Base-by-base conservation (phyloP, 2,888 invertebrate genomes). In the Thera obeliscata region DNA sequence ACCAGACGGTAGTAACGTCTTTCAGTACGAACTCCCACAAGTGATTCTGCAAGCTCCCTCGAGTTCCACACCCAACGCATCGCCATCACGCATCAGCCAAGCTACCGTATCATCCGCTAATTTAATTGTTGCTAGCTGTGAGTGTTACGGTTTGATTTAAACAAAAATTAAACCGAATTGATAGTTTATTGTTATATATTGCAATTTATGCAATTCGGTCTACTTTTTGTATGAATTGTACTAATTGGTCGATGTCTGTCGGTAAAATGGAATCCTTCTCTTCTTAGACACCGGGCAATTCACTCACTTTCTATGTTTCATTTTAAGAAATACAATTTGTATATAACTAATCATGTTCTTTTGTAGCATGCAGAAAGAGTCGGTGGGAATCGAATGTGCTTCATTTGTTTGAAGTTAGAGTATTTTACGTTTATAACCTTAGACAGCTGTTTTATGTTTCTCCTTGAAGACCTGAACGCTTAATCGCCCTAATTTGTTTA, bases 41-140 rank as follows among this genome's bases (percentile, higher is more conserved):
- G 95, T 96, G 95, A 95, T 96, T 92, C 95, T 96, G 94, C 95
- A 96, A 95, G 95, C 96, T 94, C 95, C 95, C 94, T 95, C 95
- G 89, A 95, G 94, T 94, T 86, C 91, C 88, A 90, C 91, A 87
- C 93, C 90, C 87, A 90, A 87, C 78, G 88, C 90, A 90, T 92
- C 93, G 89, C 91, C 93, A 89, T 91, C 88, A 90, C 92, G 89
- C 89, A 90, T 91, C 88, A 88, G 89, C 84, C 88, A 86, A 89
- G 89, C 90, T 91, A 90, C 85, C 81, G 86, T 87, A 83, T 89
- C 93, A 92, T 89, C 88, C 89, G 91, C 92, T 94, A 91, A 89
- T 87, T 88, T 91, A 82, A 94, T 94, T 94, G 94, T 95, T 89
- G 86, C 90, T 92, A 86, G 90, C 93, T 93, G 94, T 94, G 95